Base-by-base conservation (phyloP, 2,113 vertebrate genomes). In the Pungitius pungitius region DNA sequence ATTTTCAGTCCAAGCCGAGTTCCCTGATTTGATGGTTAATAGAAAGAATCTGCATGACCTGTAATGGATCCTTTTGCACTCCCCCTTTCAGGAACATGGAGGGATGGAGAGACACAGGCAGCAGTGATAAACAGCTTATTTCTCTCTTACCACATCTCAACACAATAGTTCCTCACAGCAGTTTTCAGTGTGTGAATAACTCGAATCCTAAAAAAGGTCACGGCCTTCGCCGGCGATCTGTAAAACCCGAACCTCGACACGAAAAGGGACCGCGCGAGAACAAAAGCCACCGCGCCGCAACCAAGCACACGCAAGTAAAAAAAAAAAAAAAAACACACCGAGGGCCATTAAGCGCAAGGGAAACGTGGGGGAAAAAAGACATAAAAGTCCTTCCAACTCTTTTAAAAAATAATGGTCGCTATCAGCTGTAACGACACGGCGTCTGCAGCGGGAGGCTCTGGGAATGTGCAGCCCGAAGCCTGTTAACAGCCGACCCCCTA, bases 391-490 rank as follows among this genome's bases (percentile, higher is more conserved):
- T 90, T 84, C 85, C 86, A 89, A 86, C 74, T 88, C 84, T 88
- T 88, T 77, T 84, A 83, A 87, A 87, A 86, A 89, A 91, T 88
- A 89, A 90, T 89, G 82, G 89, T n/a, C 87, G 88, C 87, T 86
- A 93, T 93, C 91, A 91, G 85, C 83, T 83, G 88, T 94, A 94
- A 93, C 89, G 92, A 92, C 89, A 90, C 77, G 84, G 89, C 84
- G 78, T 82, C 70, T 79, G 80, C 81, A 85, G 86, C 82, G 55
- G 82, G 61, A 80, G 86, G 80, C 90, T 83, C 76, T 10, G 88
- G 90, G 90, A 93, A 93, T 92, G 92, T 93, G 93, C 91, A 90
- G 83, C 90, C 86, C 89, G 88, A 94, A 93, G 90, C 88, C 88
- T 79, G 90, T 91, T 93, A 91, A 93, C 88, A 87, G 89, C 89